phyloP scores from a whole-genome alignment of 2,888 invertebrate species.

The Apeira syringaria region DNA sequence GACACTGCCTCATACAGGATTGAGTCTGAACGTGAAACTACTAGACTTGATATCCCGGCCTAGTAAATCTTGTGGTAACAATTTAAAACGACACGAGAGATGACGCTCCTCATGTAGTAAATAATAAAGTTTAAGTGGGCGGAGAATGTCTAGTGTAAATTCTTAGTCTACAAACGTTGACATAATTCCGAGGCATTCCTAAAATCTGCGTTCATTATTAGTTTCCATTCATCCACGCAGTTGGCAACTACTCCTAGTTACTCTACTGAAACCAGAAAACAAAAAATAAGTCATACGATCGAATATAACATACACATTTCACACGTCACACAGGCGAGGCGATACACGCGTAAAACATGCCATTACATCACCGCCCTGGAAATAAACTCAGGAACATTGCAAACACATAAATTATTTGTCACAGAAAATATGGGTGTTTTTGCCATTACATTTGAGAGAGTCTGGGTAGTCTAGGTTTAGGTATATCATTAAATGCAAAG shows the following conservation, averaged over 20 bases:
- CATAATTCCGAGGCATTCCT: slow-evolving; percentile 16
- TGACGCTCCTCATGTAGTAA: slow-evolving; percentile 1
- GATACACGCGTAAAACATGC: slow-evolving; percentile 35
- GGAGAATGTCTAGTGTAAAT: slow-evolving; percentile 14
- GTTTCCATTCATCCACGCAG: slow-evolving; percentile 28
- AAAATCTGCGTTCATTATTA: slow-evolving; percentile 10
- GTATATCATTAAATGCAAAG: no score
- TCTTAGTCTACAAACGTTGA: slow-evolving; percentile 20
- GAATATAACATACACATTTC: slow-evolving; percentile 36
- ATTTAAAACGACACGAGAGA: no score
- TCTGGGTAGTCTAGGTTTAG: not conserved
- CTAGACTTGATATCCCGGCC: no score
- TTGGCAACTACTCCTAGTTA: slow-evolving; percentile 25
- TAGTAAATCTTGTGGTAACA: no score
- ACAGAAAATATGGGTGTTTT: slow-evolving; percentile 30
- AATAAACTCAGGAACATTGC: slow-evolving; percentile 42
- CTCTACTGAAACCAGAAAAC: slow-evolving; percentile 18
- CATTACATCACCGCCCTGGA: slow-evolving; percentile 41
- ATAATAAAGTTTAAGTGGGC: slow-evolving; percentile 5
- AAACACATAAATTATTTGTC: slow-evolving; percentile 35
- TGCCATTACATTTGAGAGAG: slow-evolving; percentile 12
- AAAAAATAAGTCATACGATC: slow-evolving; percentile 31
- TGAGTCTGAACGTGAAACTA: no score
- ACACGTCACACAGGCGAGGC: slow-evolving; percentile 29
- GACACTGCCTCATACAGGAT: no score